Evolutionary conservation across 2,113 vertebrate species (phyloP), one percentile per base, ranked within the genome.

Genomic region (Pelvicachromis taeniatus): DNA sequence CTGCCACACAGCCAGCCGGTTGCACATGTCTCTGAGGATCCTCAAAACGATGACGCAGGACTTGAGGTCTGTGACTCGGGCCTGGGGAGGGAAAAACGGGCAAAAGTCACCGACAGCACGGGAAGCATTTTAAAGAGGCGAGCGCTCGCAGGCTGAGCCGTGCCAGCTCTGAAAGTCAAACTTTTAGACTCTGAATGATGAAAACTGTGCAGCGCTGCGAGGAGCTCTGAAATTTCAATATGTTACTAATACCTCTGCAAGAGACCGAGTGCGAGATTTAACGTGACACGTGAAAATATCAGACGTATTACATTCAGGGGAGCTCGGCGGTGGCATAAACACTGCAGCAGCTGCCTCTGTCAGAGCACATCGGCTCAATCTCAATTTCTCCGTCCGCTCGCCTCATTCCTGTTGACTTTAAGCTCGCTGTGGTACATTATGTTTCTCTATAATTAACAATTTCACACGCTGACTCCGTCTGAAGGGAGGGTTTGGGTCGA

Each of bases 21-120:
- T 98, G 97, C 98, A 98, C 95, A 98, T 95, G 95, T 99, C 97
- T 87, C 98, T 96, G 82, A 99, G 97, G 94, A 99, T 97, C 83
- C 98, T 97, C 84, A 99, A 93, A 77, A 99, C 96, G 95, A 99
- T 96, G 92, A 99, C 97, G 93, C 98, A 98, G 91, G 98, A 98
- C 92, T 98, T 98, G 94, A 98, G 95, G 94, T 97, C 97, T 84
- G 97, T 97, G 93, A 97, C 97, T 96, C 97, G 96, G 94, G 97
- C 98, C 98, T 99, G 95, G 92, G 96, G 97, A 65, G 65, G 11
- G 8, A 77, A 42, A 81, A 23, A 78, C 9, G 78, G 65, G 81
- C 42, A 78, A 14, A 78, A 33, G 7, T 81, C 70, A 75, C 17
- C 70, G 33, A 75, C 53, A 42, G 77, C 48, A 55, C 6, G 29